Conservation (phyloP, 2,797 vertebrate genomes). For the Capromys pilorides region DNA sequence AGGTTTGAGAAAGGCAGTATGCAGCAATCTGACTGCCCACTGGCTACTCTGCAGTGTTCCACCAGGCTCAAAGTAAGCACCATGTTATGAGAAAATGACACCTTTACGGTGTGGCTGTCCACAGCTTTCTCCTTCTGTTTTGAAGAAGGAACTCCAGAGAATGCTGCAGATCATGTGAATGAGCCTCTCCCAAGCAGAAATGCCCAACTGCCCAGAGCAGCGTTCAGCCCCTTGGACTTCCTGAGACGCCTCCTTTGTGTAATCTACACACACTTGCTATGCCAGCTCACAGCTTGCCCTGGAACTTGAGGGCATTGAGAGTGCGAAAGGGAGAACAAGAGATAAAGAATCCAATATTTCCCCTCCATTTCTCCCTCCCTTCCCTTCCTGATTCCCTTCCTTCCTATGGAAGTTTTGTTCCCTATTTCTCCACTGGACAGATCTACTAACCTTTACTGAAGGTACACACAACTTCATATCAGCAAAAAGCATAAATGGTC, state of each 20-base stretch:
- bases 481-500: conserved; percentile 31
- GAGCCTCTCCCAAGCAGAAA: conserved; percentile 34
- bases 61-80: conserved; percentile 1
- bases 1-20: neutral
- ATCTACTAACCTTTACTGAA: conserved; percentile 51
- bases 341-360: neutral
- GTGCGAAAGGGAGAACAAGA: neutral
- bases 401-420: neutral
- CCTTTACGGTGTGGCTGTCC: conserved; percentile 40
- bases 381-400: neutral
- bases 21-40: neutral
- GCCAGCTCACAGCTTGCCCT: conserved; percentile 31
- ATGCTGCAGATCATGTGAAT: conserved; percentile 57
- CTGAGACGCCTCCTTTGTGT: conserved; percentile 6
- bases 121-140: conserved; percentile 48
- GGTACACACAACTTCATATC: conserved; percentile 41
- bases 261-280: conserved; percentile 58
- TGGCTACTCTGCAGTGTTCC: neutral
- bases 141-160: conserved; percentile 45
- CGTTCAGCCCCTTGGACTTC: conserved; percentile 31
- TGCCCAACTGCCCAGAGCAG: conserved; percentile 46
- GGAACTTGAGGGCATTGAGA: conserved; percentile 27
- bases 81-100: conserved; percentile 50
- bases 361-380: neutral
- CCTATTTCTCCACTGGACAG: conserved; percentile 50